These are phyloP conservation scores for Argya squamiceps DNA, from an alignment of 2,797 vertebrate genomes.

Conservation along the genomic window DNA sequence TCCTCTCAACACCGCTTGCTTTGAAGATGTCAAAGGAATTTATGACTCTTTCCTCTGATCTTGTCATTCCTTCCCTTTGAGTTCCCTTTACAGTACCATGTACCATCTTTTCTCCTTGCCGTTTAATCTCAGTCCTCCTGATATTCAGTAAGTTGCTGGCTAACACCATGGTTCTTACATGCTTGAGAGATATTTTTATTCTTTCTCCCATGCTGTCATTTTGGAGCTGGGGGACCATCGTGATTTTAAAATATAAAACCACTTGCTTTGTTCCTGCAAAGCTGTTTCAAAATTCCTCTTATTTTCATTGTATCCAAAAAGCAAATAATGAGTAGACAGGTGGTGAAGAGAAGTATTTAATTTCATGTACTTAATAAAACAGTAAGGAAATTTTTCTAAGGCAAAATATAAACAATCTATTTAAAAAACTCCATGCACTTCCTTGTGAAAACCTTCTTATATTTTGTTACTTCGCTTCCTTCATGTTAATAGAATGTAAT, in stretches of 20 bases:
- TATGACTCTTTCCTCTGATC: neutral
- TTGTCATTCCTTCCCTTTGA: slow-evolving; percentile 12
- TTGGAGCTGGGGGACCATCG: neutral
- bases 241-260: neutral
- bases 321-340: neutral
- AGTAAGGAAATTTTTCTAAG: neutral
- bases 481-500: neutral
- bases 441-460: neutral
- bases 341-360: neutral
- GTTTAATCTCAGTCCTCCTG: neutral
- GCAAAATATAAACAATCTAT: neutral
- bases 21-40: slow-evolving; percentile 50
- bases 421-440: neutral
- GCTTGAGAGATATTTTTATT: neutral
- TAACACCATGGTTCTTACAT: neutral
- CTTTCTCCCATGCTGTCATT: neutral
- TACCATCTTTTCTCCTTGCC: neutral
- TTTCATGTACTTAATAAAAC: neutral
- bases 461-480: neutral
- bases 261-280: neutral
- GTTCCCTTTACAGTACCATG: neutral
- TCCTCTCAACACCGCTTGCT: neutral
- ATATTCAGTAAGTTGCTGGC: neutral
- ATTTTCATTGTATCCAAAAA: neutral
- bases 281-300: neutral